Evolutionary conservation across 2,888 invertebrate genomes (phyloP).

Genomic region (Mimumesa dahlbomi): DNA sequence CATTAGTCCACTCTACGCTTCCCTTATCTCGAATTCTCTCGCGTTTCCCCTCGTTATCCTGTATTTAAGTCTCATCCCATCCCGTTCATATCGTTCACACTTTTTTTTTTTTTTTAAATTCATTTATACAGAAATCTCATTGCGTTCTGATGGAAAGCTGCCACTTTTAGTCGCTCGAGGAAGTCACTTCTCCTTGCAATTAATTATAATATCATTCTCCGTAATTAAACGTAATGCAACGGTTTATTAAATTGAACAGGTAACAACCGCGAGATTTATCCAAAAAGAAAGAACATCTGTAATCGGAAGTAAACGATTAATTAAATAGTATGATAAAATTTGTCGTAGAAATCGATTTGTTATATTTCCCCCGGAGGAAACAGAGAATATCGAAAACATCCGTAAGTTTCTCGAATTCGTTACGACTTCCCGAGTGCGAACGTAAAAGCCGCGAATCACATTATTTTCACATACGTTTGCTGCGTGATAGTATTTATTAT

Average conservation of each 20-base stretch:
- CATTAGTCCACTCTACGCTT: conserved; percentile 37
- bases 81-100: no score
- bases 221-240: not conserved
- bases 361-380: no score
- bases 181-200: conserved; percentile 7
- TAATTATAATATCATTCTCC: not conserved
- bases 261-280: no score
- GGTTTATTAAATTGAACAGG: no score
- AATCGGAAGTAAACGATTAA: no score
- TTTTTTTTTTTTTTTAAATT: conserved; percentile 4
- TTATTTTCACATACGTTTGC: conserved; percentile 37
- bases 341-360: no score
- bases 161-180: conserved; percentile 18
- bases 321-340: no score
- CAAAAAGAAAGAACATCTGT: no score
- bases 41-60: conserved; percentile 4
- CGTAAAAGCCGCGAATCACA: conserved; percentile 1
- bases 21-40: not conserved
- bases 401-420: conserved; percentile 3
- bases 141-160: not conserved
- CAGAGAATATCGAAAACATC: no score
- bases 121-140: conserved; percentile 19
- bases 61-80: no score
- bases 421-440: conserved; percentile 14
- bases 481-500: conserved; percentile 10